phyloP scores from a whole-genome alignment of 2,113 vertebrate genomes.

The Oryzias celebensis region DNA sequence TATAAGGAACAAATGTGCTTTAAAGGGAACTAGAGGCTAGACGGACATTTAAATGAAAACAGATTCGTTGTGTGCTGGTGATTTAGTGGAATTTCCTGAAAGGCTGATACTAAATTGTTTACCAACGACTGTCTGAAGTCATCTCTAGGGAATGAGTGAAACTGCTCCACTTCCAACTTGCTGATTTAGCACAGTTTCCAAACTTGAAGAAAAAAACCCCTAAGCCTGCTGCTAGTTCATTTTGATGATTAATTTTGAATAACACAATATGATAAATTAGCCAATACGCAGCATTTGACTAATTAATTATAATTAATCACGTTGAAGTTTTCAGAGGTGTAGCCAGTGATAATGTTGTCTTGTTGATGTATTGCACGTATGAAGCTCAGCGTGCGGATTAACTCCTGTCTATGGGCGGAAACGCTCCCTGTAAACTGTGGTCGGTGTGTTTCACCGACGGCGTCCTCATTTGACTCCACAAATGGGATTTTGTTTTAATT shows the following conservation, averaged over 20 bases:
- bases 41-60: slow-evolving; percentile 19
- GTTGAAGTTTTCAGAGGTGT: slow-evolving; percentile 68
- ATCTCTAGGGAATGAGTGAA: slow-evolving; percentile 42
- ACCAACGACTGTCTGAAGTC: slow-evolving; percentile 45
- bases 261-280: slow-evolving; percentile 76
- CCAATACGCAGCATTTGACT: slow-evolving; percentile 66
- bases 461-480: slow-evolving; percentile 61
- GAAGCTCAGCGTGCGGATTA: slow-evolving; percentile 63
- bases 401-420: slow-evolving; percentile 52
- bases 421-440: slow-evolving; percentile 28
- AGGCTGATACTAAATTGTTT: slow-evolving; percentile 58
- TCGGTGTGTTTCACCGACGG: slow-evolving; percentile 41
- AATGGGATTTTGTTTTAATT: slow-evolving; percentile 78
- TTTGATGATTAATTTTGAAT: slow-evolving; percentile 74
- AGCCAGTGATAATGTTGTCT: slow-evolving; percentile 71
- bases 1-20: slow-evolving; percentile 43
- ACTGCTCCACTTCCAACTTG: slow-evolving; percentile 56
- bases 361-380: slow-evolving; percentile 72
- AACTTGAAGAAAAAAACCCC: slow-evolving; percentile 12
- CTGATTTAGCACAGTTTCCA: slow-evolving; percentile 54
- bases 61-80: slow-evolving; percentile 17
- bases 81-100: slow-evolving; percentile 35
- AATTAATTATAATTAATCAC: slow-evolving; percentile 80
- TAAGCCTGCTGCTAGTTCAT: slow-evolving; percentile 54
- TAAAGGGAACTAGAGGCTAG: slow-evolving; percentile 45